Conservation (phyloP, 2,113 vertebrate genomes). For the Noturus placidus region DNA sequence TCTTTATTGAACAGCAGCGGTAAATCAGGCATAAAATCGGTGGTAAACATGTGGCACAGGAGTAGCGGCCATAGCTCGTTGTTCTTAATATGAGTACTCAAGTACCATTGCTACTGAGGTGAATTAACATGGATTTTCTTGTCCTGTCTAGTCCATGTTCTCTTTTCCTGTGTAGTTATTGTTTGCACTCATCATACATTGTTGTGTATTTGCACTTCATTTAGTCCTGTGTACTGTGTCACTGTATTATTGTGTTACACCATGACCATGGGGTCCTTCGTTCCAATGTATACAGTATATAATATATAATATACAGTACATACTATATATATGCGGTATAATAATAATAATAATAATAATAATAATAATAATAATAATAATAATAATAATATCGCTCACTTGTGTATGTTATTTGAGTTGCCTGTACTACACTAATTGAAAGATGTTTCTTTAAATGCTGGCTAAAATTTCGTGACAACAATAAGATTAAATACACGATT, state of each 20-base stretch:
- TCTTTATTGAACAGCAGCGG: slow-evolving; percentile 30
- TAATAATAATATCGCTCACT: not conserved
- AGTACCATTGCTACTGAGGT: not conserved
- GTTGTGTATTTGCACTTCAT: not conserved
- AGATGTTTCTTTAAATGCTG: not conserved
- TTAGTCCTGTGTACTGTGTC: not conserved
- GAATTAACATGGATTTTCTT: not conserved
- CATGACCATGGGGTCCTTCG: not conserved
- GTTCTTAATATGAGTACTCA: not conserved
- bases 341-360: no score
- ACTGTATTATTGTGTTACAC: not conserved
- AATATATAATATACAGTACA: no score
- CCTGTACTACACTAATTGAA: not conserved
- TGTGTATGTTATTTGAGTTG: not conserved
- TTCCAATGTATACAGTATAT: no score
- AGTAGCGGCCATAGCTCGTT: not conserved
- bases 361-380: no score
- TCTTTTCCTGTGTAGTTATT: not conserved
- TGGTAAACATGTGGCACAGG: slow-evolving; percentile 14
- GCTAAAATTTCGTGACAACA: not conserved
- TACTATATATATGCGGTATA: no score
- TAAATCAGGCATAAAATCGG: slow-evolving; percentile 51
- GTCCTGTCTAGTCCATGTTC: not conserved
- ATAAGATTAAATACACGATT: not conserved
- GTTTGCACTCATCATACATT: not conserved